These are phyloP conservation scores for Coelinius sp. DNA, from an alignment of 2,888 invertebrate species.

Conservation along the genomic window DNA sequence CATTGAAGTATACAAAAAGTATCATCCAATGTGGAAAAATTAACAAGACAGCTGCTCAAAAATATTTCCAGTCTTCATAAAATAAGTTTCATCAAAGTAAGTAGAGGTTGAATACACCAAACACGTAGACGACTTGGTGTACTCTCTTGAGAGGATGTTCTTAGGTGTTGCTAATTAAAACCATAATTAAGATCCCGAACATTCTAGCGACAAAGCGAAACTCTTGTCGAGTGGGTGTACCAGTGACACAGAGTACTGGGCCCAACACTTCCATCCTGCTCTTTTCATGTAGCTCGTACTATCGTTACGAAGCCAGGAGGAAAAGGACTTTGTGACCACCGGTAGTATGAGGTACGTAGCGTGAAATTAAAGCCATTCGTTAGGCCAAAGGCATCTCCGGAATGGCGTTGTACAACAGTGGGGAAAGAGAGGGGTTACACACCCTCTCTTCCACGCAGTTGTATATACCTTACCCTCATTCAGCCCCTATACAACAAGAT, in stretches of 20 bases:
- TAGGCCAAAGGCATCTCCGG: conserved; percentile 51
- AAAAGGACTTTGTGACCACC: conserved; percentile 48
- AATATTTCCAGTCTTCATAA: too few species aligned
- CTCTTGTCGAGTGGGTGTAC: neutral
- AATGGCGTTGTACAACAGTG: conserved; percentile 44
- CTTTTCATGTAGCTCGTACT: conserved; percentile 32
- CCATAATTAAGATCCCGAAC: conserved; percentile 50
- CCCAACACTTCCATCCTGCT: conserved; percentile 13
- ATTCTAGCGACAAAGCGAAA: conserved; percentile 34
- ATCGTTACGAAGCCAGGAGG: conserved; percentile 41
- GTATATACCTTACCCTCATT: conserved; percentile 16
- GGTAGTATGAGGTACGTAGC: conserved; percentile 45
- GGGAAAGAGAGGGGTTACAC: neutral
- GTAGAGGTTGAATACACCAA: conserved; percentile 7
- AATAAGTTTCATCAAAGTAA: neutral
- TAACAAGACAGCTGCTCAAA: neutral
- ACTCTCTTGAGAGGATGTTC: neutral
- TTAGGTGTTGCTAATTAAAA: conserved; percentile 52
- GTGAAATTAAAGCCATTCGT: conserved; percentile 59
- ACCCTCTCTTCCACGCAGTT: neutral
- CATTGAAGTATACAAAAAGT: neutral
- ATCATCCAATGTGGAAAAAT: neutral
- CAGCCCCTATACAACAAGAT: conserved; percentile 29
- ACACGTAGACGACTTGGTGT: neutral
- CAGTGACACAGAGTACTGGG: conserved; percentile 23